A percentile compares a stretch with the other conserved stretches of the same genome.
Evolutionary conservation across 2,888 invertebrate species (phyloP).

Genomic region (Melanargia galathea): DNA sequence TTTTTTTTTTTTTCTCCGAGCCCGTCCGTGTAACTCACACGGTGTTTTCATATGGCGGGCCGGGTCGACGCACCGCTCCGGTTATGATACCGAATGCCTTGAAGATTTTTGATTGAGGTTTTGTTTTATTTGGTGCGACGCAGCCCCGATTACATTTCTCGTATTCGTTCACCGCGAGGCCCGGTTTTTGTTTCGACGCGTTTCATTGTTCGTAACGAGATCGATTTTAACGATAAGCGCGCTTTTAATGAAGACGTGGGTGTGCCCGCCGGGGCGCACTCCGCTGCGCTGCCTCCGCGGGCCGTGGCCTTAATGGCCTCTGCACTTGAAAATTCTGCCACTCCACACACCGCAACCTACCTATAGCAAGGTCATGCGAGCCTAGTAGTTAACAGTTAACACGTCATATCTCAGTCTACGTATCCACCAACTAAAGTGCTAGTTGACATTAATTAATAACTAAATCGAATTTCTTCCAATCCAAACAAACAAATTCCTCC

Average conservation of each 20-base stretch:
- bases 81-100: constrained; percentile 78
- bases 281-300: constrained; percentile 12
- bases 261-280: constrained; percentile 50
- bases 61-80: constrained; percentile 76
- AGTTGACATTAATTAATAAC: neutral
- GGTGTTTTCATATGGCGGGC: constrained; percentile 67
- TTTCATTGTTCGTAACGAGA: constrained; percentile 80
- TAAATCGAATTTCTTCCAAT: no score
- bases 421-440: neutral
- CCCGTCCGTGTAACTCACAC: constrained; percentile 71
- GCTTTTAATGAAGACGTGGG: constrained; percentile 79
- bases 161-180: constrained; percentile 75
- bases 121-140: constrained; percentile 77
- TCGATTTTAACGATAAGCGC: constrained; percentile 75
- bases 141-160: constrained; percentile 76
- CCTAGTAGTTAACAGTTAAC: constrained; percentile 2
- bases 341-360: constrained; percentile 12
- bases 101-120: constrained; percentile 80
- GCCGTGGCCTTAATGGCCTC: constrained; percentile 26
- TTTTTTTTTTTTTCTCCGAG: constrained; percentile 73
- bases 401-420: neutral
- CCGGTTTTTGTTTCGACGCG: constrained; percentile 76
- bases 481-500: neutral
- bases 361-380: neutral
- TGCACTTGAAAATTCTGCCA: constrained; percentile 26